A percentile compares a stretch with the other conserved stretches of the same genome.
Conservation (phyloP, 92 coral and sea anemone species). For the Epizoanthus ramosus region DNA sequence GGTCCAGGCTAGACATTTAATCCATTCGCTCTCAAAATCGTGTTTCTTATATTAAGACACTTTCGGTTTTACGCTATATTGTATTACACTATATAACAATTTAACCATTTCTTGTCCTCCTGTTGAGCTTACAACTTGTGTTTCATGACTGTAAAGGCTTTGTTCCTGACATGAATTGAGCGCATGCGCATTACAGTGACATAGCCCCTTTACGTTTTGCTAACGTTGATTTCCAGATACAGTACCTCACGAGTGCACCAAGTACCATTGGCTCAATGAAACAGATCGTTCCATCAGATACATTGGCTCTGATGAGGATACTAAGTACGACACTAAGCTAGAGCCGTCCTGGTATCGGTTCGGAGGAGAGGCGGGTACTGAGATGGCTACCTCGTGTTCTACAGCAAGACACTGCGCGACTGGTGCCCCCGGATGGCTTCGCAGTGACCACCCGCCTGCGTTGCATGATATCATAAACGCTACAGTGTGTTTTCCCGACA, state of each 20-base stretch:
- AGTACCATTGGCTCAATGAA: constrained; percentile 7
- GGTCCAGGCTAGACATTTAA: no score
- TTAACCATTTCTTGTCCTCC: no score
- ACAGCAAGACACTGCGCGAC: background rate
- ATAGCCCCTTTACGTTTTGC: no score
- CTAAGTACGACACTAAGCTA: background rate
- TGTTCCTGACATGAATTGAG: no score
- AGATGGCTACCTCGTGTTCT: background rate
- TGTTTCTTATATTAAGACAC: no score
- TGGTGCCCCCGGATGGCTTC: background rate
- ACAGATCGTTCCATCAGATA: background rate
- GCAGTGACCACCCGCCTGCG: background rate
- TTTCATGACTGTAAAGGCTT: no score
- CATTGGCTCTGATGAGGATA: background rate
- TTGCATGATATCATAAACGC: background rate
- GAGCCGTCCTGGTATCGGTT: constrained; percentile 16
- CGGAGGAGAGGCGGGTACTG: background rate
- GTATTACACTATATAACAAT: no score
- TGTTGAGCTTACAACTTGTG: no score
- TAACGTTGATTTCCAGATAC: no score
- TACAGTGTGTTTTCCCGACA: background rate
- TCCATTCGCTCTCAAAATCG: no score
- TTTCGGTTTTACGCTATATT: no score
- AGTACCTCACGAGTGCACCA: background rate
- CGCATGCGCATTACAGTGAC: no score